Conservation (phyloP, 2,113 vertebrate species). For the Cheirogaleus medius region DNA sequence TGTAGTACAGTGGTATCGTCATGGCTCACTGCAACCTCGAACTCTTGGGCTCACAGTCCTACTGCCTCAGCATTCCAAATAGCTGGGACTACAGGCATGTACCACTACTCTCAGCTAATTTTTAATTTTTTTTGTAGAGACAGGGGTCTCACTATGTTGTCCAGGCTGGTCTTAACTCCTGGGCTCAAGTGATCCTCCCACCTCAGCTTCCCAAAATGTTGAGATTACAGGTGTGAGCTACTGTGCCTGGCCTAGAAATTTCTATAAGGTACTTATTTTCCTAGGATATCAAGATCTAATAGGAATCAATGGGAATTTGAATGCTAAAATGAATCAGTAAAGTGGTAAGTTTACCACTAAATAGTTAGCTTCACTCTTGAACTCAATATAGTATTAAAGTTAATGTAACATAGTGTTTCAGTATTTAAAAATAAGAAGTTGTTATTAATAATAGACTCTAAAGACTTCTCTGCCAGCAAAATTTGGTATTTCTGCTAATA, state of each 20-base stretch:
- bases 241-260: not conserved
- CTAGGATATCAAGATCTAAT: not conserved
- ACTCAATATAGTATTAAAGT: slow-evolving; percentile 3
- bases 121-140: no score
- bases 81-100: no score
- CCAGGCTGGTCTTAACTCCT: no score
- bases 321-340: not conserved
- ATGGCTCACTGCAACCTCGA: no score
- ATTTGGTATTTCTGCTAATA: not conserved
- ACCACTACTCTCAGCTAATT: no score
- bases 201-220: no score
- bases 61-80: no score
- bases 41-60: no score
- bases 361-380: not conserved
- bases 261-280: not conserved
- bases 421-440: slow-evolving; percentile 16
- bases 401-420: not conserved
- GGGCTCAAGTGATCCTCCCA: no score
- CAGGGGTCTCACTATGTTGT: no score
- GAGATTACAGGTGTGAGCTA: no score
- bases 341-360: not conserved
- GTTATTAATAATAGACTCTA: not conserved
- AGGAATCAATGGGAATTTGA: not conserved
- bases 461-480: not conserved
- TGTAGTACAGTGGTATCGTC: no score